These are phyloP conservation scores for Paralichthys olivaceus DNA, from an alignment of 2,113 vertebrate genomes.

Conservation along the genomic window DNA sequence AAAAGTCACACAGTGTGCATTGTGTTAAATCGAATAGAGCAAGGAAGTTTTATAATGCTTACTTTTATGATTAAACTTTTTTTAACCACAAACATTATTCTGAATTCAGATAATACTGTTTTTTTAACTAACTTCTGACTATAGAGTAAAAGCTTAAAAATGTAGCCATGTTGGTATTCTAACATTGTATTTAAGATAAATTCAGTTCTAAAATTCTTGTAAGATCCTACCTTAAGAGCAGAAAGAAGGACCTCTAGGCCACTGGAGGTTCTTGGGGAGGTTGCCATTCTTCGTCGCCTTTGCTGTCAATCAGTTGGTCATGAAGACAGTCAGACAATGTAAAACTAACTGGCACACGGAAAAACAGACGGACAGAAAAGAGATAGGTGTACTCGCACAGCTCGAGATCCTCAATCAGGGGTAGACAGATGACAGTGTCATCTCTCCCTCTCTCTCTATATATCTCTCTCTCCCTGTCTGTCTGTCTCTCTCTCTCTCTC, in stretches of 20 bases:
- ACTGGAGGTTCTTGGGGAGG: slow-evolving; percentile 82
- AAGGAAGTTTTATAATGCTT: background rate
- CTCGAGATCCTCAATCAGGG: slow-evolving; percentile 17
- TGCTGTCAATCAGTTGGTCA: slow-evolving; percentile 42
- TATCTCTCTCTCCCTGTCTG: slow-evolving; percentile 34
- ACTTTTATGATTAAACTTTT: background rate
- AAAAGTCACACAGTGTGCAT: background rate
- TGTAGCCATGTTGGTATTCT: background rate
- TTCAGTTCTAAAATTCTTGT: background rate
- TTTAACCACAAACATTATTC: background rate
- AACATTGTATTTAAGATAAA: background rate
- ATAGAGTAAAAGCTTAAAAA: background rate
- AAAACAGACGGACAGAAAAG: background rate
- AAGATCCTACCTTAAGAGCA: slow-evolving; percentile 89
- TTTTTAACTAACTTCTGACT: background rate
- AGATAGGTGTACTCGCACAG: slow-evolving; percentile 7
- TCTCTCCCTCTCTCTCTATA: slow-evolving; percentile 14
- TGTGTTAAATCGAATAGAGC: background rate
- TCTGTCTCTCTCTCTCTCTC: background rate
- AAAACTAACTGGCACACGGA: slow-evolving; percentile 10
- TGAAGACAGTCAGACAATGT: slow-evolving; percentile 17
- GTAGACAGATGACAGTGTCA: slow-evolving; percentile 16
- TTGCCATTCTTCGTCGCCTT: slow-evolving; percentile 83
- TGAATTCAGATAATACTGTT: background rate
- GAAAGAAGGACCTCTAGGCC: slow-evolving; percentile 90